A percentile compares a stretch with the other conserved stretches of the same genome.
phyloP scores from a whole-genome alignment of 2,113 vertebrate species.

The Pionites leucogaster region DNA sequence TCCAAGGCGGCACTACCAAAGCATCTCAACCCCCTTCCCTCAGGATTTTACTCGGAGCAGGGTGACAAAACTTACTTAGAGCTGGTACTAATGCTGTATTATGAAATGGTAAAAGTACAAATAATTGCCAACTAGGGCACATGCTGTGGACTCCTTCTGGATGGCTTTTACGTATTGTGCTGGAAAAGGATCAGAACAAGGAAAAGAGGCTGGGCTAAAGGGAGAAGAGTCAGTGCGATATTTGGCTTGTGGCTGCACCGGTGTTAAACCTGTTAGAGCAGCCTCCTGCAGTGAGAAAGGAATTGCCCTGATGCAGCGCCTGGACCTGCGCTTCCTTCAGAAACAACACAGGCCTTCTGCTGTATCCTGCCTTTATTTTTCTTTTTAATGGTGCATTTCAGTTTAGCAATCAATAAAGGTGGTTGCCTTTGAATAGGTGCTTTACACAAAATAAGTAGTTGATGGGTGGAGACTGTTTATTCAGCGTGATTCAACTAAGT shows the following conservation, averaged over 20 bases:
- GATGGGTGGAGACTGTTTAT: slow-evolving; percentile 85
- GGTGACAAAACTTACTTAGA: neutral
- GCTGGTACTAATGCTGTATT: neutral
- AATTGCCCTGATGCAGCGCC: neutral
- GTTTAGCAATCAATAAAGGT: slow-evolving; percentile 71
- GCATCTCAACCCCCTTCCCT: neutral
- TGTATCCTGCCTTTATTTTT: slow-evolving; percentile 32
- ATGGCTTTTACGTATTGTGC: neutral
- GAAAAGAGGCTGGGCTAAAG: neutral
- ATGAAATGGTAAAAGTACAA: neutral
- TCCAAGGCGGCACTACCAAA: neutral
- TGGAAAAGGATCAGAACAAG: neutral
- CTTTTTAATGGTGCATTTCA: slow-evolving; percentile 8
- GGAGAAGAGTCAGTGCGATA: slow-evolving; percentile 4
- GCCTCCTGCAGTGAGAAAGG: neutral
- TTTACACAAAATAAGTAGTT: slow-evolving; percentile 79
- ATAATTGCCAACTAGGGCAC: slow-evolving; percentile 7
- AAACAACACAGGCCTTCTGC: neutral
- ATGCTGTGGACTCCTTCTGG: neutral
- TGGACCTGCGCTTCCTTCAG: slow-evolving; percentile 27
- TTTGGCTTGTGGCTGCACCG: neutral
- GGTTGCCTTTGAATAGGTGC: slow-evolving; percentile 75
- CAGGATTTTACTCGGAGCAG: neutral
- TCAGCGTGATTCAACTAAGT: slow-evolving; percentile 80
- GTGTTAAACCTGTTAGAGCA: slow-evolving; percentile 31